Evolutionary conservation across 2,888 invertebrate species (phyloP).

Genomic region (Steinernema scapterisci): DNA sequence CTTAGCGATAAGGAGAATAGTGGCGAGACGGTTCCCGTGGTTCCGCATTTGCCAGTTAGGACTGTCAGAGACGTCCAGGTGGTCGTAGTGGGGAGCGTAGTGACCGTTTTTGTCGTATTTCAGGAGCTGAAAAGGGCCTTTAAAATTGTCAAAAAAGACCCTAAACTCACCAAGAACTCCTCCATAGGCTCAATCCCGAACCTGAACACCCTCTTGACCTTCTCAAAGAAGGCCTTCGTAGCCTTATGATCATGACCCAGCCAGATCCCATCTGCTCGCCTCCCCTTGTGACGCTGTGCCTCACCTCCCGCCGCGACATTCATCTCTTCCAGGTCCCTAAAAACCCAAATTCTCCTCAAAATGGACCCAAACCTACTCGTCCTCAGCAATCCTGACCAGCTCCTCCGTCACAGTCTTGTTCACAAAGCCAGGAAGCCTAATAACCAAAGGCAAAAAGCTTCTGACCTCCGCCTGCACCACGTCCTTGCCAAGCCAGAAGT

Average conservation of each 20-base stretch:
- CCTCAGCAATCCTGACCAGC: too few relatives aligned
- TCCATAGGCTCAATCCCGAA: conserved; percentile 45
- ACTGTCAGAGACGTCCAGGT: conserved; percentile 35
- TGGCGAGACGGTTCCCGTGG: conserved; percentile 57
- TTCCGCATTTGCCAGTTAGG: conserved; percentile 38
- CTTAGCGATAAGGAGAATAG: conserved; percentile 51
- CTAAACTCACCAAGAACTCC: conserved; percentile 42
- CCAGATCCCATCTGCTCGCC: conserved; percentile 51
- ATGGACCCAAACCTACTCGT: too few relatives aligned
- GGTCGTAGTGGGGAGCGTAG: conserved; percentile 59
- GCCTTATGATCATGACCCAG: conserved; percentile 39
- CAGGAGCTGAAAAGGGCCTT: conserved; percentile 42
- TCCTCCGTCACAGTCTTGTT: not conserved
- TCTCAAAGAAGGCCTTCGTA: conserved; percentile 37
- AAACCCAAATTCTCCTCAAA: not conserved
- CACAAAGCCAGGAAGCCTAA: not conserved
- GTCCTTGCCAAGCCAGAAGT: not conserved
- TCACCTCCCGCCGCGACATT: not conserved
- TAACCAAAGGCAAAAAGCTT: not conserved
- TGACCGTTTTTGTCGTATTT: conserved; percentile 52
- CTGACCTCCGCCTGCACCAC: not conserved
- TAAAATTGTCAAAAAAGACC: too few relatives aligned
- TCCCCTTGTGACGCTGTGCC: conserved; percentile 36
- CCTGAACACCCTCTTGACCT: conserved; percentile 36
- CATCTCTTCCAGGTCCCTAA: not conserved